A percentile compares a stretch with the other conserved stretches of the same genome.
These are phyloP conservation scores for Corbicula japonica DNA, from an alignment of 2,888 invertebrate genomes.

Conservation along the genomic window DNA sequence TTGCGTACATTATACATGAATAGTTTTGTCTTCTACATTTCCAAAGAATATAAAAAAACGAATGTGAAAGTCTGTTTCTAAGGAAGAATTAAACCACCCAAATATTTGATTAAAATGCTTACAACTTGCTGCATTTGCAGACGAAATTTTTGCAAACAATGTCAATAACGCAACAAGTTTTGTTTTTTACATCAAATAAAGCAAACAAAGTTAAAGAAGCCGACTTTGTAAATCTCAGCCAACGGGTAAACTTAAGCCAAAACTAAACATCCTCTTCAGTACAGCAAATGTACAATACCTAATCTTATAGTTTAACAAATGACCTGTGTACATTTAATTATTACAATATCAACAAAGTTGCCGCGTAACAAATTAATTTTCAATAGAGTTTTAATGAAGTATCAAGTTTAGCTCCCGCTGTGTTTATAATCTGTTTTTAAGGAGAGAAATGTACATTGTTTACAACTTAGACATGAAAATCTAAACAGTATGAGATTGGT, in stretches of 20 bases:
- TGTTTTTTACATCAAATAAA: slow-evolving; percentile 7
- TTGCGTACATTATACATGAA: too few species aligned
- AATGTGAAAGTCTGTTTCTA: too few species aligned
- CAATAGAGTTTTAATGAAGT: slow-evolving; percentile 27
- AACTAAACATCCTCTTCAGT: slow-evolving; percentile 39
- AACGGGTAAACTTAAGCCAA: slow-evolving; percentile 22
- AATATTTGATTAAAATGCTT: slow-evolving; percentile 46
- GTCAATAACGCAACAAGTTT: background rate
- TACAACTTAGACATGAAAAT: too few species aligned
- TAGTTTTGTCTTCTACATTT: too few species aligned
- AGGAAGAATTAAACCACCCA: too few species aligned
- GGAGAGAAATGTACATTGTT: too few species aligned
- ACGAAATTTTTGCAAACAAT: background rate
- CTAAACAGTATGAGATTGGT: too few species aligned
- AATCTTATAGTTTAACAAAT: slow-evolving; percentile 52
- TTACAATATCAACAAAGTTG: slow-evolving; percentile 46
- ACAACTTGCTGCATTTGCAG: slow-evolving; percentile 38
- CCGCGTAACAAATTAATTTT: slow-evolving; percentile 13
- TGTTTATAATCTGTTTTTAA: too few species aligned
- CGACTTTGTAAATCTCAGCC: slow-evolving; percentile 12
- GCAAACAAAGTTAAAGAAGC: slow-evolving; percentile 10
- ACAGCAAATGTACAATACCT: slow-evolving; percentile 23
- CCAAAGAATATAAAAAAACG: too few species aligned
- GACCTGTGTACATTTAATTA: slow-evolving; percentile 60
- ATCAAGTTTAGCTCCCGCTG: slow-evolving; percentile 44